Conservation (phyloP, 2,888 invertebrate species). For the Andricus curvator region DNA sequence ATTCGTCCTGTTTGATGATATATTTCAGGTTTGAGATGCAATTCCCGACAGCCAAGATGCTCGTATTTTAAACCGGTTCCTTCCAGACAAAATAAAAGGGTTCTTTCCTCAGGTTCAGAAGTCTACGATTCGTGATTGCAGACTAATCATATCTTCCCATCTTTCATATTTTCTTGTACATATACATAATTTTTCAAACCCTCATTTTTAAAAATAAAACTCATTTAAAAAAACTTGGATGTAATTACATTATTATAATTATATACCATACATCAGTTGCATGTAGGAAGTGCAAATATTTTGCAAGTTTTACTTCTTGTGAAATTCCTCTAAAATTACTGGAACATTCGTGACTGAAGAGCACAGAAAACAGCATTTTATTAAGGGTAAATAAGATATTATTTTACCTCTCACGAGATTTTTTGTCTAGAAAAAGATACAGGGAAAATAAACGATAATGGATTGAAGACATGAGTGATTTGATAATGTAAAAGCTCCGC, state of each 20-base stretch:
- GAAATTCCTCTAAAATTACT: background rate
- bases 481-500: background rate
- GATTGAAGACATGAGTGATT: background rate
- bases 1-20: background rate
- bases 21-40: conserved; percentile 12
- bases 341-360: background rate
- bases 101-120: background rate
- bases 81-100: conserved; percentile 6
- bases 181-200: background rate
- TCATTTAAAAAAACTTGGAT: background rate
- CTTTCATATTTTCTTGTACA: background rate
- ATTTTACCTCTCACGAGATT: background rate
- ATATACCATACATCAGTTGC: background rate
- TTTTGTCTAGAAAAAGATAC: background rate
- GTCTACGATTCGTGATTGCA: conserved; percentile 7
- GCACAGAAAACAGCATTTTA: background rate
- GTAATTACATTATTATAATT: background rate
- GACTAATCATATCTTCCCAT: conserved; percentile 21
- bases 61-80: conserved; percentile 22
- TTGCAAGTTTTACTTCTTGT: background rate
- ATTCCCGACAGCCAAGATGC: background rate
- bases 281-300: background rate
- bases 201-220: background rate
- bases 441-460: background rate
- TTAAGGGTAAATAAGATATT: background rate